phyloP scores from a whole-genome alignment of 2,113 vertebrate genomes.

The Nymphicus hollandicus region DNA sequence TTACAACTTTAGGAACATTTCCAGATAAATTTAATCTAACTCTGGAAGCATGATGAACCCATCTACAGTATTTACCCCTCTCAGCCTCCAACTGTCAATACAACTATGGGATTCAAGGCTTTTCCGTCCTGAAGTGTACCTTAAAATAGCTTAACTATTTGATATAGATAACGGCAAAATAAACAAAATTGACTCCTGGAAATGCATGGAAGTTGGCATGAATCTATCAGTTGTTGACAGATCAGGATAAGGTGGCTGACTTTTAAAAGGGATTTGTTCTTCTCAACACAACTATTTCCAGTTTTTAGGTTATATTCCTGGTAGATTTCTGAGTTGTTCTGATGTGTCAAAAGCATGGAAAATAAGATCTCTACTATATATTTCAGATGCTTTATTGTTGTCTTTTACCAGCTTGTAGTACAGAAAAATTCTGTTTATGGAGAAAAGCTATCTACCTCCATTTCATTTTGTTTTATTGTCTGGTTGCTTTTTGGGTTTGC shows the following conservation, averaged over 20 bases:
- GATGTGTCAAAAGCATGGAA: not conserved
- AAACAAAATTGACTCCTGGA: not conserved
- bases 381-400: not conserved
- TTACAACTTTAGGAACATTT: not conserved
- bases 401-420: not conserved
- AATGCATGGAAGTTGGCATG: not conserved
- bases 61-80: not conserved
- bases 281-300: not conserved
- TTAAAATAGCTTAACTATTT: not conserved
- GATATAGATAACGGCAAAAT: not conserved
- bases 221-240: not conserved
- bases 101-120: not conserved
- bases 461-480: not conserved
- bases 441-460: not conserved
- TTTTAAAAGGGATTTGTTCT: slow-evolving; percentile 1
- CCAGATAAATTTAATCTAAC: not conserved
- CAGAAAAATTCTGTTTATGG: not conserved
- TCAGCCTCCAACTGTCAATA: not conserved
- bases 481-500: not conserved
- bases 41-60: not conserved
- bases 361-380: not conserved
- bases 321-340: not conserved
- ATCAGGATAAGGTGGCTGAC: not conserved
- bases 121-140: not conserved
- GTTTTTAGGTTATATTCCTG: not conserved